phyloP scores from a whole-genome alignment of 2,888 invertebrate species.

The Brachycybe producta region DNA sequence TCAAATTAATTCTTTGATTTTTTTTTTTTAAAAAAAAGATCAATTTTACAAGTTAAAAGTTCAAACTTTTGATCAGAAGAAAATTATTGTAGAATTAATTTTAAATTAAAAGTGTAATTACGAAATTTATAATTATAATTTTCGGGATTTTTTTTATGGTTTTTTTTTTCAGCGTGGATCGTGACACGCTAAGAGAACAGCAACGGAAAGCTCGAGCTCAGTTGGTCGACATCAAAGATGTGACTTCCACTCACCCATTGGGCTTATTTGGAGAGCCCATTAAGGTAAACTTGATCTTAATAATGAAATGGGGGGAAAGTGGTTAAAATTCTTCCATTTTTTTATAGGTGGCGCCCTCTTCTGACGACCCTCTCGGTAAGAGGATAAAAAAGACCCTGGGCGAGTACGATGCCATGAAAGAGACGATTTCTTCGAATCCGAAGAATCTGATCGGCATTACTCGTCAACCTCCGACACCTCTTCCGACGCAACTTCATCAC shows the following conservation, averaged over 20 bases:
- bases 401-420: slow-evolving; percentile 13
- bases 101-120: too few species aligned
- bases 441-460: slow-evolving; percentile 21
- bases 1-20: too few species aligned
- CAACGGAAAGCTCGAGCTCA: slow-evolving; percentile 62
- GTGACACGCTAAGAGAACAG: slow-evolving; percentile 43
- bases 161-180: slow-evolving; percentile 14
- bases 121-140: background rate
- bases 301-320: background rate
- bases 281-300: background rate
- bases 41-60: too few species aligned
- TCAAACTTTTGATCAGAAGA: too few species aligned
- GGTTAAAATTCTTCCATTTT: background rate
- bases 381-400: slow-evolving; percentile 17
- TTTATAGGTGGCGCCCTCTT: slow-evolving; percentile 17
- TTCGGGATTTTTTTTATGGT: background rate
- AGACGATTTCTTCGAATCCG: slow-evolving; percentile 16
- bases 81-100: too few species aligned
- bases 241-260: background rate
- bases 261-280: background rate
- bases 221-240: slow-evolving; percentile 37
- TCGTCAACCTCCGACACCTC: slow-evolving; percentile 18
- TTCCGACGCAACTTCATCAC: background rate
- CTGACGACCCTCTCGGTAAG: slow-evolving; percentile 15
- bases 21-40: too few species aligned